Base-by-base conservation (phyloP, 1,140 invertebrate genomes). In the Brachionus rotundiformis region DNA sequence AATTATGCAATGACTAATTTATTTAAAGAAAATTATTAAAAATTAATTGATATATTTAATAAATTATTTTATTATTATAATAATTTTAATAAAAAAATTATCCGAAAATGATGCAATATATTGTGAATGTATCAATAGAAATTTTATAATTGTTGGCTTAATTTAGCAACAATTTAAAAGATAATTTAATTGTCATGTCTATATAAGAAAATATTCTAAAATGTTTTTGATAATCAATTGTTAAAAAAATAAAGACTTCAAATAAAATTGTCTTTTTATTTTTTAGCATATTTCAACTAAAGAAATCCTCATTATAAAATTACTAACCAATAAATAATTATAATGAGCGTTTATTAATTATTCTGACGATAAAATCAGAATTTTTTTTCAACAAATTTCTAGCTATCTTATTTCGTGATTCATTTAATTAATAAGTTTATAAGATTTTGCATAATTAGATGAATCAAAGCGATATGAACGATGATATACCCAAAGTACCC, bases 321-420 rank as follows among this genome's bases (percentile, higher is more conserved):
- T 54, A 25, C 16, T 25, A 19, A 54, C 47, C 47, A 54, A 54
- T 54, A 54, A 54, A 54, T 54, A 54, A 54, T 54, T 54, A 54
- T 54, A 54, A 54, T 39, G 36, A 39, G 36, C 36, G 36, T 54
- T 19, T 54, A 54, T 54, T 54, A 54, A 54, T 54, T 54, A 54
- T 54, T 54, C 47, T 54, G 47, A 54, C 47, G 47, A 54, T 54
- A 54, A 54, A 54, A 23, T 54, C 47, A 54, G 47, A 54, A 19
- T 19, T 54, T 19, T 54, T 54, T 25, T 54, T 13, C 10, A 11
- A n/a, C 36, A 10, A 39, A 39, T 8, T 54, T 49, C 23, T 54
- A 54, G 47, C 47, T 54, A 54, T 54, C 16, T 54, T 54, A 54
- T 16, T 19, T 54, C 39, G 47, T 54, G 47, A 54, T 54, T 54